Evolutionary conservation across 2,113 vertebrate genomes (phyloP).

Genomic region (Petrocephalus microphthalmus): DNA sequence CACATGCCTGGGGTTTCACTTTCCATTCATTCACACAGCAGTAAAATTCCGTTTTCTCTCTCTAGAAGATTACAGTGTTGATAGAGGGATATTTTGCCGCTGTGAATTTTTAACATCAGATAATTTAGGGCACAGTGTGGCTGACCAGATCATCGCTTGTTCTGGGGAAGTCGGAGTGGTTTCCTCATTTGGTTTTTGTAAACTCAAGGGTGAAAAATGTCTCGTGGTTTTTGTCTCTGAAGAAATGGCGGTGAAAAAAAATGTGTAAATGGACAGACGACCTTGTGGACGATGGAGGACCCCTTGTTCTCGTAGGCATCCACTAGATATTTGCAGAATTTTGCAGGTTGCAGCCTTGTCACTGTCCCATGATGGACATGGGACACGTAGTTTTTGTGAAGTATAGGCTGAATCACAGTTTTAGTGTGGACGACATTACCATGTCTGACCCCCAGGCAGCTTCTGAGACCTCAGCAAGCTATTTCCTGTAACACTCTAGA

Average conservation of each 20-base stretch:
- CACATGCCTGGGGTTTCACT: background rate
- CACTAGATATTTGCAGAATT: slow-evolving; percentile 36
- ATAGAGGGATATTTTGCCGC: background rate
- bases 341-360: background rate
- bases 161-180: background rate
- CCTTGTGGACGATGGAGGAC: background rate
- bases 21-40: background rate
- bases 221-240: background rate
- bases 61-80: background rate
- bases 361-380: background rate
- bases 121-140: background rate
- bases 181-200: background rate
- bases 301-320: background rate
- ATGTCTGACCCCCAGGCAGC: background rate
- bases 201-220: background rate
- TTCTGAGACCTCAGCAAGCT: background rate
- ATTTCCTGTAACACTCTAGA: background rate
- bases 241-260: background rate
- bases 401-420: background rate
- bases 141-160: background rate
- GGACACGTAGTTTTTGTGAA: background rate
- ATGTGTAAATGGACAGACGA: background rate
- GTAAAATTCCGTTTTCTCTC: background rate
- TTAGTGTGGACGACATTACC: background rate
- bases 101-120: background rate